A percentile compares a stretch with the other conserved stretches of the same genome.
phyloP scores from a whole-genome alignment of 2,888 invertebrate species.

The Sisyra terminalis region DNA sequence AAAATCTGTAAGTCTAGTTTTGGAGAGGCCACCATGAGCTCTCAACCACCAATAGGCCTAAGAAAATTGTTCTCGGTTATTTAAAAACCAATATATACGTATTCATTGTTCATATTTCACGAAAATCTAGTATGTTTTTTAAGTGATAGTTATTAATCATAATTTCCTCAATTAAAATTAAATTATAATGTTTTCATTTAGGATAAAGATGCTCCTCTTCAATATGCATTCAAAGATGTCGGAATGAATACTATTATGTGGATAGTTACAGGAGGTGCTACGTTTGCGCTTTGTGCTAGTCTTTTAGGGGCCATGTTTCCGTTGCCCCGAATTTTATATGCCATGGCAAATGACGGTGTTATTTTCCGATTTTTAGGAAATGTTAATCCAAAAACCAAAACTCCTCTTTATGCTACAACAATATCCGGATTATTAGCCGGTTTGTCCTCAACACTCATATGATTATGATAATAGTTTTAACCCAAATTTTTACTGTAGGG shows the following conservation, averaged over 20 bases:
- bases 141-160: conserved; percentile 9
- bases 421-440: conserved; percentile 57
- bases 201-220: conserved; percentile 74
- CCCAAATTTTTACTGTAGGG: conserved; percentile 38
- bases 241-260: conserved; percentile 67
- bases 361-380: conserved; percentile 55
- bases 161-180: no score
- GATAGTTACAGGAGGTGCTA: conserved; percentile 81
- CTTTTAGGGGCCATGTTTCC: conserved; percentile 80
- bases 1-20: no score
- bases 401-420: conserved; percentile 62
- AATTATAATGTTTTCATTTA: conserved; percentile 31
- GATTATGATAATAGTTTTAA: no score
- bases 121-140: no score
- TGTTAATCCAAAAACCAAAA: conserved; percentile 57
- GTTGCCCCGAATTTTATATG: conserved; percentile 71
- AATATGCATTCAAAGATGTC: conserved; percentile 62
- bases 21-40: no score
- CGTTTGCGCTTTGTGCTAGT: conserved; percentile 82
- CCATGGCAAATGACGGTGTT: conserved; percentile 81
- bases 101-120: no score
- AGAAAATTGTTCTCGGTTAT: no score
- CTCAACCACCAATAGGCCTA: no score
- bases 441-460: no score
- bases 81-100: no score